These are phyloP conservation scores for Epinephelus coioides DNA, from an alignment of 2,797 vertebrate genomes.

Conservation along the genomic window DNA sequence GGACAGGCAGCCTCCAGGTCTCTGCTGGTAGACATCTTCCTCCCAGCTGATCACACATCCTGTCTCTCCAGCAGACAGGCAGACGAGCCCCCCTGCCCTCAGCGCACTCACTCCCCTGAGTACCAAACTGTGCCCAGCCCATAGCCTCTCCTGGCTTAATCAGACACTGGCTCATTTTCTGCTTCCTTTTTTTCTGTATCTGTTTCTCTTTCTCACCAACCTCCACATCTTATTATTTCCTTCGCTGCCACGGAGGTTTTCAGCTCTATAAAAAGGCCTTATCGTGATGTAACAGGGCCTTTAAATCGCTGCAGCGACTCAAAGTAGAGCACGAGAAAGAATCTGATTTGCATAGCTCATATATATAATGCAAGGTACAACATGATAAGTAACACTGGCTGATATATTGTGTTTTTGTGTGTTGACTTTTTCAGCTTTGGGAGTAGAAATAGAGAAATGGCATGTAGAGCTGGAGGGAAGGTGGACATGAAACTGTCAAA, in stretches of 20 bases:
- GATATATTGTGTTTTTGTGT: slow-evolving; percentile 23
- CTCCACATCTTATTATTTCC: slow-evolving; percentile 48
- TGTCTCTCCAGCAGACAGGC: slow-evolving; percentile 31
- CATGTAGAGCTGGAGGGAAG: background rate
- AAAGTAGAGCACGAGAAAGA: slow-evolving; percentile 50
- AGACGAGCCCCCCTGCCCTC: slow-evolving; percentile 15
- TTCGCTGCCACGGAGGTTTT: slow-evolving; percentile 45
- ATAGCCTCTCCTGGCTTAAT: slow-evolving; percentile 29
- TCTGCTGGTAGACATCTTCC: slow-evolving; percentile 34
- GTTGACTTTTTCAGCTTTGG: slow-evolving; percentile 19
- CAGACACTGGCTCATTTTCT: slow-evolving; percentile 40
- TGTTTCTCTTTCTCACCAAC: slow-evolving; percentile 11
- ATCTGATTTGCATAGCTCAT: slow-evolving; percentile 57
- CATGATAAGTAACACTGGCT: slow-evolving; percentile 38
- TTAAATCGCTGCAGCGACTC: slow-evolving; percentile 47
- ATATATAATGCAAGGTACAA: slow-evolving; percentile 55
- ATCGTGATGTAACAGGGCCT: slow-evolving; percentile 45
- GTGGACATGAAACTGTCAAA: background rate
- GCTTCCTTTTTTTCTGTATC: slow-evolving; percentile 13
- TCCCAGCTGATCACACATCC: slow-evolving; percentile 20
- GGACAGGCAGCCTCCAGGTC: slow-evolving; percentile 13
- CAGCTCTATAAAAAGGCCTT: slow-evolving; percentile 50
- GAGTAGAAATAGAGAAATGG: slow-evolving; percentile 10
- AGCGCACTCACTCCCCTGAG: slow-evolving; percentile 8
- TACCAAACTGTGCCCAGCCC: slow-evolving; percentile 20